Conservation (phyloP, 2,113 vertebrate species). For the Uria lomvia region DNA sequence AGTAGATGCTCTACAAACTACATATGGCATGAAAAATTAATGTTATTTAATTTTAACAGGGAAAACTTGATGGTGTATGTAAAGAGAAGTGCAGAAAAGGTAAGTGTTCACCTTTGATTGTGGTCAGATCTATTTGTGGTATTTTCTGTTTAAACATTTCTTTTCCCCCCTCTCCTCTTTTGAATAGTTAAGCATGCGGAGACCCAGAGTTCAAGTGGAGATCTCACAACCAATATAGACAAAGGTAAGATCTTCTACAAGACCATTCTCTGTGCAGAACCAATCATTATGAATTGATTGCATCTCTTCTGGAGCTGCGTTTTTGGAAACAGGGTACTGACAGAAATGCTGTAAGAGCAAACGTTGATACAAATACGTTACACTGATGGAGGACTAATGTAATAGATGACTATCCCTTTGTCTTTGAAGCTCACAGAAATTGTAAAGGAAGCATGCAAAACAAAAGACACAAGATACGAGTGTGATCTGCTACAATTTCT, state of each 20-base stretch:
- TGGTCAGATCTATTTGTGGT: neutral
- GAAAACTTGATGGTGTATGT: constrained; percentile 69
- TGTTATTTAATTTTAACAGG: constrained; percentile 68
- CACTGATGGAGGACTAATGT: neutral
- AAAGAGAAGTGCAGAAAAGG: constrained; percentile 79
- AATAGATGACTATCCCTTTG: neutral
- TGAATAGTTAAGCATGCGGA: constrained; percentile 77
- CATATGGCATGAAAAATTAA: neutral
- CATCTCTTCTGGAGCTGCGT: neutral
- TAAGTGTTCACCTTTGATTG: constrained; percentile 50
- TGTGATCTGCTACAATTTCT: neutral
- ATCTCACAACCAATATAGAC: constrained; percentile 74
- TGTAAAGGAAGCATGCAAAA: neutral
- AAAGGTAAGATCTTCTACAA: constrained; percentile 78
- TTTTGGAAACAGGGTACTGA: neutral
- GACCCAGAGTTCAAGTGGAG: constrained; percentile 76
- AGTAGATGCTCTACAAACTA: neutral
- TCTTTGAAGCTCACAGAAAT: neutral
- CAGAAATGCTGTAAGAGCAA: neutral
- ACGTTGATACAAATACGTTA: neutral
- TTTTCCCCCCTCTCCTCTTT: neutral
- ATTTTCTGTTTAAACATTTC: neutral
- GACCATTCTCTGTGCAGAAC: neutral
- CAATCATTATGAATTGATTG: neutral
- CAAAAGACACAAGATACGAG: neutral